A percentile compares a stretch with the other conserved stretches of the same genome.
Conservation (phyloP, 1,140 invertebrate genomes). For the Brachionus calyciflorus region DNA sequence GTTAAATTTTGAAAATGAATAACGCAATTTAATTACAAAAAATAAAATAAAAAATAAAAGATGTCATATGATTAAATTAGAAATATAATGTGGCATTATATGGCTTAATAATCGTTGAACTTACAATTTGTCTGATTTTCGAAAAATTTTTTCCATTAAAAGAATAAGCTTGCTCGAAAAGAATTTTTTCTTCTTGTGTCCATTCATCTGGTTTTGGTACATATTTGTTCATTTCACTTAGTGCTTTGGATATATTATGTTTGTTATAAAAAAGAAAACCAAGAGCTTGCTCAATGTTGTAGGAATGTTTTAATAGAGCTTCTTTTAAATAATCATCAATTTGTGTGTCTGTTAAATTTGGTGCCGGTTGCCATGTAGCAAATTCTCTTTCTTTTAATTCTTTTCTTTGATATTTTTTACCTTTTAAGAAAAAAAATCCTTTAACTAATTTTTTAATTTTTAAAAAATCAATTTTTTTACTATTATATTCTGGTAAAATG, state of each 20-base stretch:
- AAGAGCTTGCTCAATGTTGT: constrained; percentile 66
- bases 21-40: too few relatives aligned
- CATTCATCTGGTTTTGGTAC: constrained; percentile 96
- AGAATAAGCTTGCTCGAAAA: constrained; percentile 96
- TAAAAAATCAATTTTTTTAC: too few relatives aligned
- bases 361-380: constrained; percentile 4
- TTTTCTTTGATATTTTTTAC: too few relatives aligned
- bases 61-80: too few relatives aligned
- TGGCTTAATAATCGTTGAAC: constrained; percentile 46
- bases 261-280: constrained; percentile 98
- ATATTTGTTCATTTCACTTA: constrained; percentile 89
- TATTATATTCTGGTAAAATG: not conserved
- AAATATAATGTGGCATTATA: too few relatives aligned
- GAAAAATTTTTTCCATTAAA: constrained; percentile 98
- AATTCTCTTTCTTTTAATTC: not conserved
- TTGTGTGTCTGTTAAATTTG: not conserved
- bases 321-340: constrained; percentile 19
- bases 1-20: too few relatives aligned
- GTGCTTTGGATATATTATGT: constrained; percentile 85
- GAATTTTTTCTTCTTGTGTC: constrained; percentile 94
- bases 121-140: constrained; percentile 92
- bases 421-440: too few relatives aligned
- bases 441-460: too few relatives aligned
- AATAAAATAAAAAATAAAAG: too few relatives aligned
- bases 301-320: constrained; percentile 1